Percentiles rank a stretch among this genome's conserved stretches.
These are phyloP conservation scores for Gulo gulo DNA, from an alignment of 2,113 vertebrate species.

Conservation along the genomic window DNA sequence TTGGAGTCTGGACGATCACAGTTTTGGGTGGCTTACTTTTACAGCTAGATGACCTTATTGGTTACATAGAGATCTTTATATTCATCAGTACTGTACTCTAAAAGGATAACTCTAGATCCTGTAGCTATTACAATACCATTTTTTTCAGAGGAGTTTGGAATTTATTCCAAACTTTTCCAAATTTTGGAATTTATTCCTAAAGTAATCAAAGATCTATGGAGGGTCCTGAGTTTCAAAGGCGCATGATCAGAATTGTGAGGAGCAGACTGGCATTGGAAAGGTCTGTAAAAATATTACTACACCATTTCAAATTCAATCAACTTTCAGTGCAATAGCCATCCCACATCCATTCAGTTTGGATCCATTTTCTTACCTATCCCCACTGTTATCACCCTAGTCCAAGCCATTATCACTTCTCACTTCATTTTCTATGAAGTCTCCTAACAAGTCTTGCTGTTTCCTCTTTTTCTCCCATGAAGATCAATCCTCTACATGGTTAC, in stretches of 20 bases:
- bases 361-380: neutral
- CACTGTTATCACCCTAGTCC: neutral
- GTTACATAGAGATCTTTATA: neutral
- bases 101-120: neutral
- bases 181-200: neutral
- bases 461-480: neutral
- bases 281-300: neutral
- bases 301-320: neutral
- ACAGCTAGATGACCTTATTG: neutral
- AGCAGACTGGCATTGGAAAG: neutral
- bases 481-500: neutral
- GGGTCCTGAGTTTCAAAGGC: neutral
- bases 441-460: neutral
- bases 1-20: neutral
- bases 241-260: neutral
- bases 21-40: neutral
- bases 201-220: neutral
- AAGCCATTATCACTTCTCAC: neutral
- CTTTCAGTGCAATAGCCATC: neutral
- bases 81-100: neutral
- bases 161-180: neutral
- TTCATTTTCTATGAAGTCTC: neutral
- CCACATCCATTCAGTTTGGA: neutral
- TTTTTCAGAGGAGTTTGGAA: neutral
- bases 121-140: neutral